phyloP scores from a whole-genome alignment of 2,888 invertebrate species.

The Temnothorax rugatulus region DNA sequence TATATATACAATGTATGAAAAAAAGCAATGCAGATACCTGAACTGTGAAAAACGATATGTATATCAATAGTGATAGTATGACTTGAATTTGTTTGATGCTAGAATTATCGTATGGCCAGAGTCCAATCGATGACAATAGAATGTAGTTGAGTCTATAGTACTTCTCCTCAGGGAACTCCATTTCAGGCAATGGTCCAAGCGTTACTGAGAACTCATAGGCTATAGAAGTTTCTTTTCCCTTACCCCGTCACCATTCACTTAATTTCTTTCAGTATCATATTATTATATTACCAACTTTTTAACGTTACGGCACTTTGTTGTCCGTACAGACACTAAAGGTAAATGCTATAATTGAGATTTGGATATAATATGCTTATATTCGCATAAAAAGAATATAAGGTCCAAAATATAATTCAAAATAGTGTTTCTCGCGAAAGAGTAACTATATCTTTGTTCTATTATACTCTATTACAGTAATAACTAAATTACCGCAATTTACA shows the following conservation, averaged over 20 bases:
- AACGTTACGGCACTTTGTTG: neutral
- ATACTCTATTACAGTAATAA: neutral
- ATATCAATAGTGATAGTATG: neutral
- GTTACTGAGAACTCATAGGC: neutral
- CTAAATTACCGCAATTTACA: neutral
- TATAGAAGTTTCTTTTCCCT: neutral
- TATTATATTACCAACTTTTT: neutral
- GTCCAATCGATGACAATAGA: slow-evolving; percentile 42
- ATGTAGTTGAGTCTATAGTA: slow-evolving; percentile 42
- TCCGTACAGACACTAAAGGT: neutral
- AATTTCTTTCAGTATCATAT: neutral
- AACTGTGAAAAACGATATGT: neutral
- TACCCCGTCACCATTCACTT: neutral
- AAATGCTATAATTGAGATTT: neutral
- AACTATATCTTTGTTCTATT: neutral
- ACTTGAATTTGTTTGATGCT: slow-evolving; percentile 4
- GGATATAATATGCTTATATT: neutral
- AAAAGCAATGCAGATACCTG: slow-evolving; percentile 22
- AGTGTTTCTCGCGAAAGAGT: neutral
- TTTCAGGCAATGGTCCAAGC: neutral
- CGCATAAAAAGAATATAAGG: neutral
- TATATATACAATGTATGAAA: neutral
- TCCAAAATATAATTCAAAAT: slow-evolving; percentile 14
- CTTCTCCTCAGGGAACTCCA: slow-evolving; percentile 9
- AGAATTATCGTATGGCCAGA: slow-evolving; percentile 45